Conservation (phyloP, 1,140 invertebrate genomes). For the Lepidurus couesii region DNA sequence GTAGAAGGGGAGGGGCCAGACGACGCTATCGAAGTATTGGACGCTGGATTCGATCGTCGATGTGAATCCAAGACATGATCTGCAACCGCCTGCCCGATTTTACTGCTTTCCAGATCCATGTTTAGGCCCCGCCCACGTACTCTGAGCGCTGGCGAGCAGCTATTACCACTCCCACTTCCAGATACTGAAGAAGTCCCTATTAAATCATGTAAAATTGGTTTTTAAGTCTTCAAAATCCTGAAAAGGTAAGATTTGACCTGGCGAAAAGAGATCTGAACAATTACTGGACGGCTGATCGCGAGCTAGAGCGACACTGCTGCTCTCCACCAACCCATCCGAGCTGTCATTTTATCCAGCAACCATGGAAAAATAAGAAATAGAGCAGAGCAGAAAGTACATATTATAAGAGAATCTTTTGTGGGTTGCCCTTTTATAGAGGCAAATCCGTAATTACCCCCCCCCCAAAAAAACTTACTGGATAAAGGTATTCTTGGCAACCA, state of each 20-base stretch:
- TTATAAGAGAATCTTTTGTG: too few species aligned
- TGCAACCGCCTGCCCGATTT: constrained; percentile 55
- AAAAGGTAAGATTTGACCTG: neutral
- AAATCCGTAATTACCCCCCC: constrained; percentile 29
- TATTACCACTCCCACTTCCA: constrained; percentile 52
- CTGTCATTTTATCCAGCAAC: neutral
- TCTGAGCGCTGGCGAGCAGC: constrained; percentile 60
- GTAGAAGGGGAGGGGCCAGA: constrained; percentile 24
- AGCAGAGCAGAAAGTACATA: neutral
- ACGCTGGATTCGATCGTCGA: constrained; percentile 29
- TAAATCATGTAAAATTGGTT: neutral
- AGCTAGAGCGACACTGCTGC: neutral
- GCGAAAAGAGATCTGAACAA: neutral
- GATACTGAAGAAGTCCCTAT: neutral
- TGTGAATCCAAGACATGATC: constrained; percentile 34
- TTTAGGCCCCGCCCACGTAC: neutral
- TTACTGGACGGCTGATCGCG: constrained; percentile 5
- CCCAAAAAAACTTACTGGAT: constrained; percentile 52
- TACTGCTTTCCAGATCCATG: constrained; percentile 60
- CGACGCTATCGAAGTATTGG: constrained; percentile 29
- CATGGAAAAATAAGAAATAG: neutral
- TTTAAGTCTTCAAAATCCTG: too few species aligned
- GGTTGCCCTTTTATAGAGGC: constrained; percentile 30
- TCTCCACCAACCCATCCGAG: neutral
- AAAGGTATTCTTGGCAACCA: constrained; percentile 76